Percentiles rank a stretch among this genome's conserved stretches.
Evolutionary conservation across 2,113 vertebrate genomes (phyloP).

Genomic region (Salvelinus fontinalis): DNA sequence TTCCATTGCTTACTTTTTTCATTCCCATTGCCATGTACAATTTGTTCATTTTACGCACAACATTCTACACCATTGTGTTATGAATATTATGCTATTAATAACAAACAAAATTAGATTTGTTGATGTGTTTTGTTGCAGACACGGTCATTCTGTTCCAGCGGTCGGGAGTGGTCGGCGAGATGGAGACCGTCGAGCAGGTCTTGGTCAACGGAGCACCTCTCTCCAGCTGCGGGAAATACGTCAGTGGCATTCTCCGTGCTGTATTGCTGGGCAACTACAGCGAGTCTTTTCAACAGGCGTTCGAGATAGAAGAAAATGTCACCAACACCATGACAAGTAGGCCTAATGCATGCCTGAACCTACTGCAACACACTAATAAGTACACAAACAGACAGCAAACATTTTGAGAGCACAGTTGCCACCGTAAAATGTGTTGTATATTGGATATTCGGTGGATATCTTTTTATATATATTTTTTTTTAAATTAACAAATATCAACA

Average conservation of each 20-base stretch:
- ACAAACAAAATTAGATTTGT: not conserved
- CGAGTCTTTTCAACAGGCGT: not conserved
- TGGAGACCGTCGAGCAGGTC: constrained; percentile 33
- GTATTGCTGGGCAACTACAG: constrained; percentile 13
- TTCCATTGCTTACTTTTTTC: not conserved
- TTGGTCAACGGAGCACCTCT: constrained; percentile 51
- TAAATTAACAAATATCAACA: no score
- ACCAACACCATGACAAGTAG: constrained; percentile 43
- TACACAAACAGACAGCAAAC: not conserved
- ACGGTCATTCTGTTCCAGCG: constrained; percentile 51
- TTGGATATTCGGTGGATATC: not conserved
- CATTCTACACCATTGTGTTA: not conserved
- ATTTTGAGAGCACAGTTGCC: not conserved
- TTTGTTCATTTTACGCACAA: not conserved
- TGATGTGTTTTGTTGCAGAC: constrained; percentile 33
- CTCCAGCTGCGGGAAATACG: constrained; percentile 8
- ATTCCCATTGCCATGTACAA: not conserved
- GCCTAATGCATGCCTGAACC: not conserved
- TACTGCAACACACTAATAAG: not conserved
- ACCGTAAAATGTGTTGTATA: not conserved
- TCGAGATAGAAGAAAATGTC: not conserved
- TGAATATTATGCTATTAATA: no score
- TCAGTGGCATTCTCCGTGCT: constrained; percentile 27
- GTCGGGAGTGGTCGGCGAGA: constrained; percentile 39
- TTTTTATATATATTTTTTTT: no score